phyloP scores from a whole-genome alignment of 2,113 vertebrate genomes.

The Lynx canadensis region DNA sequence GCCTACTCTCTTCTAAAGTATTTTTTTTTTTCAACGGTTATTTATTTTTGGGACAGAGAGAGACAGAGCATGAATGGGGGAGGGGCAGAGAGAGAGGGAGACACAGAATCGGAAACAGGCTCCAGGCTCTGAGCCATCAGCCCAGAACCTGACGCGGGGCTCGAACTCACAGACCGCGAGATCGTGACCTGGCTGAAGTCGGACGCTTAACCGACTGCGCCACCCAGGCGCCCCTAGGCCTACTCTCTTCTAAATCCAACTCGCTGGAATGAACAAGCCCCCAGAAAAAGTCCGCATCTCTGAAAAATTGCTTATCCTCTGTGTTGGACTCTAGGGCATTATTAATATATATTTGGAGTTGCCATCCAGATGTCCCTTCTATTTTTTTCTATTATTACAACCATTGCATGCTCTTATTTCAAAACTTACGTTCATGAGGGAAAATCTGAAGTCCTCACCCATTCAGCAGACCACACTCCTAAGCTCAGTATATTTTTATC shows the following conservation, averaged over 20 bases:
- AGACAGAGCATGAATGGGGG: too few species aligned
- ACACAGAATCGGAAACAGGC: too few species aligned
- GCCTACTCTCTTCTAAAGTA: background rate
- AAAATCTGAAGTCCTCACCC: background rate
- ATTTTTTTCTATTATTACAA: background rate
- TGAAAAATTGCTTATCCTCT: background rate
- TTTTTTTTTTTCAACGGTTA: too few species aligned
- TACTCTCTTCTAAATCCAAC: background rate
- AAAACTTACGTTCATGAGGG: background rate
- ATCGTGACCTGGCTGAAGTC: too few species aligned
- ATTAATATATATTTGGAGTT: background rate
- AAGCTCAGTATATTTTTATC: background rate
- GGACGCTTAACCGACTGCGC: too few species aligned
- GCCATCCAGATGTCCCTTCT: background rate
- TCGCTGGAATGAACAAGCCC: background rate
- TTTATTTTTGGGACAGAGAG: too few species aligned
- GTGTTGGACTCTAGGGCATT: background rate
- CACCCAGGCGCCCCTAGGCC: too few species aligned
- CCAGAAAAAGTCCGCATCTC: background rate
- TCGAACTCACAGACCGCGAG: too few species aligned
- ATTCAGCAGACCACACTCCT: background rate
- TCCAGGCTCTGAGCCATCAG: too few species aligned
- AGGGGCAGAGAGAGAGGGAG: too few species aligned
- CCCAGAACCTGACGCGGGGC: too few species aligned
- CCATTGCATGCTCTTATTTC: background rate